These are phyloP conservation scores for Polia nebulosa DNA, from an alignment of 2,888 invertebrate species.

Conservation along the genomic window DNA sequence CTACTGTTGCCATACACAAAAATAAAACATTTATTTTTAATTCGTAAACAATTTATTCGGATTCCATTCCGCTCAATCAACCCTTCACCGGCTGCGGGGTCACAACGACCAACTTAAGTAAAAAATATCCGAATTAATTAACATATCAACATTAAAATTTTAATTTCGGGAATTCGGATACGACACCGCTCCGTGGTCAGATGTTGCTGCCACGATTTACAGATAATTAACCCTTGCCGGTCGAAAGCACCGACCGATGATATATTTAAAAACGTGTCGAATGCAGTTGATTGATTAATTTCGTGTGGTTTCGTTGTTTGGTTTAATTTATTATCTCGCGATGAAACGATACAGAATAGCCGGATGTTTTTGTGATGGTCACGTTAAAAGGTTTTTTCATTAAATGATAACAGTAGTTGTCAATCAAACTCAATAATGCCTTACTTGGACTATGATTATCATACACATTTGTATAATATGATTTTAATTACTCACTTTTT, in stretches of 20 bases:
- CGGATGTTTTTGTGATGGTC: conserved; percentile 31
- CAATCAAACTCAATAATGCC: conserved; percentile 12
- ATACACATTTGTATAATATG: too few relatives aligned
- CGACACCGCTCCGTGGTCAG: conserved; percentile 59
- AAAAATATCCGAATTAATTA: conserved; percentile 70
- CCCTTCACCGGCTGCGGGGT: conserved; percentile 54
- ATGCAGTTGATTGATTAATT: conserved; percentile 77
- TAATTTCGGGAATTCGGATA: conserved; percentile 72
- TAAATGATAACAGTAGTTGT: conserved; percentile 30
- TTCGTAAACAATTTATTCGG: conserved; percentile 35
- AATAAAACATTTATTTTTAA: background rate
- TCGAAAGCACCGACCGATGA: conserved; percentile 63
- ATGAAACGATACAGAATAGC: conserved; percentile 49
- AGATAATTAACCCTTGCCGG: conserved; percentile 72
- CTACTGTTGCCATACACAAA: background rate
- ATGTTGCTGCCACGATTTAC: conserved; percentile 69
- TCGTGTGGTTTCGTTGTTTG: conserved; percentile 58
- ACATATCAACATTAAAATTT: conserved; percentile 75
- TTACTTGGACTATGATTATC: too few relatives aligned
- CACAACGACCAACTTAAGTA: conserved; percentile 55
- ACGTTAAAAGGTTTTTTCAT: conserved; percentile 48
- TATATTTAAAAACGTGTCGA: conserved; percentile 73
- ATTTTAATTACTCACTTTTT: background rate
- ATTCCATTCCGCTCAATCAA: conserved; percentile 61
- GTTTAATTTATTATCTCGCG: conserved; percentile 62